Conservation (phyloP, 1,140 invertebrate species). For the Trypoxylus dichotomus region DNA sequence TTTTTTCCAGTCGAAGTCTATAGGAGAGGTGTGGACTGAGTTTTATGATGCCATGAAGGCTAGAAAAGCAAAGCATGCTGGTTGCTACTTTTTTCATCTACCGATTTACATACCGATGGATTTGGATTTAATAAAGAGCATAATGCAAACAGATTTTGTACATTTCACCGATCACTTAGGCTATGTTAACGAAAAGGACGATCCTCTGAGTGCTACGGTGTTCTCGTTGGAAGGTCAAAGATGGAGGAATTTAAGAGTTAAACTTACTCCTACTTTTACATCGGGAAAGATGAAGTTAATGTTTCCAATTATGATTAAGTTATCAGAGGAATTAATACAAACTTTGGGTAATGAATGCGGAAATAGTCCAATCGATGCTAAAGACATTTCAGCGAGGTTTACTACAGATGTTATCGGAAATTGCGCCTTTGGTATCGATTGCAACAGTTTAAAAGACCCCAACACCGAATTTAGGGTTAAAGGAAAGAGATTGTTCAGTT, state of each 20-base stretch:
- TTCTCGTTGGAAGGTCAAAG: slow-evolving; percentile 55
- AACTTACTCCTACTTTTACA: slow-evolving; percentile 59
- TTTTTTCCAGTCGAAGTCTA: slow-evolving; percentile 42
- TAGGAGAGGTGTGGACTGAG: slow-evolving; percentile 45
- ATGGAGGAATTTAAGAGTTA: slow-evolving; percentile 56
- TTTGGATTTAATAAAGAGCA: slow-evolving; percentile 61
- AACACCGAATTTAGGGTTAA: slow-evolving; percentile 57
- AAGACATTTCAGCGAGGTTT: slow-evolving; percentile 54
- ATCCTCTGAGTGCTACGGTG: slow-evolving; percentile 59
- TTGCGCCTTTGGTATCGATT: slow-evolving; percentile 61
- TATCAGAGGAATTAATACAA: slow-evolving; percentile 51
- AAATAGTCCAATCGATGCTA: not conserved
- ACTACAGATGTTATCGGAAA: slow-evolving; percentile 61
- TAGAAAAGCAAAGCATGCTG: slow-evolving; percentile 45
- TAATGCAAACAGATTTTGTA: slow-evolving; percentile 58
- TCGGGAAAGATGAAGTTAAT: slow-evolving; percentile 57
- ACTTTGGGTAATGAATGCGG: slow-evolving; percentile 38
- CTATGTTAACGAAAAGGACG: slow-evolving; percentile 54
- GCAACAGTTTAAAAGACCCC: slow-evolving; percentile 57
- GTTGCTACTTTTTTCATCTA: slow-evolving; percentile 56
- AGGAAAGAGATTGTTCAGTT: slow-evolving; percentile 48
- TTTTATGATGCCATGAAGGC: slow-evolving; percentile 39
- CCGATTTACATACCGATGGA: slow-evolving; percentile 58
- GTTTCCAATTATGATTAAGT: slow-evolving; percentile 44
- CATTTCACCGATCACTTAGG: slow-evolving; percentile 58